Evolutionary conservation across 1,140 invertebrate genomes (phyloP).

Genomic region (Trichoplusia ni): DNA sequence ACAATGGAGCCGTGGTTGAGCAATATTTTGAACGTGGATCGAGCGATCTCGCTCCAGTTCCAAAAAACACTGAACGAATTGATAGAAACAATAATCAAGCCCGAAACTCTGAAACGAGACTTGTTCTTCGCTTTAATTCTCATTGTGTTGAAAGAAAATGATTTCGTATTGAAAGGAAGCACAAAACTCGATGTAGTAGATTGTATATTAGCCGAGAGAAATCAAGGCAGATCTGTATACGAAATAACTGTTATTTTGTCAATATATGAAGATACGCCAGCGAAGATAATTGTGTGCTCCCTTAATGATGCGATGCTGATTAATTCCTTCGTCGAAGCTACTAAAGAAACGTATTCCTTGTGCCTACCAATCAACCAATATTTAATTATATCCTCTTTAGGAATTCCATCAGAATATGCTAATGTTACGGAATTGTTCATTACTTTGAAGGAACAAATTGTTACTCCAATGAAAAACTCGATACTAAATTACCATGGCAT

Average conservation of each 20-base stretch:
- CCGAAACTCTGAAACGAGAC: conserved; percentile 47
- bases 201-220: conserved; percentile 38
- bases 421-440: conserved; percentile 36
- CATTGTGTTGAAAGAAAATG: conserved; percentile 53
- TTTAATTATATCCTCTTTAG: conserved; percentile 32
- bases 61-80: conserved; percentile 43
- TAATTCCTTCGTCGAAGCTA: conserved; percentile 40
- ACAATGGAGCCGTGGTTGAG: conserved; percentile 23
- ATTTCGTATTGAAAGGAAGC: conserved; percentile 40
- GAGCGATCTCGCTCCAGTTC: conserved; percentile 44
- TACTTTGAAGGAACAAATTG: conserved; percentile 43
- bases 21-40: conserved; percentile 19
- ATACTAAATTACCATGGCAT: conserved; percentile 42
- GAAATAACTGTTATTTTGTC: conserved; percentile 41
- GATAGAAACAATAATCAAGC: conserved; percentile 55
- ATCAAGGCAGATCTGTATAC: conserved; percentile 15
- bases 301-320: conserved; percentile 43
- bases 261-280: conserved; percentile 31
- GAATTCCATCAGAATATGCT: conserved; percentile 33
- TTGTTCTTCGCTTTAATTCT: conserved; percentile 52
- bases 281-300: conserved; percentile 42
- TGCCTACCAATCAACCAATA: conserved; percentile 41
- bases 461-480: conserved; percentile 44
- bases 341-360: conserved; percentile 42
- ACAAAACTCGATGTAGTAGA: conserved; percentile 40